These are phyloP conservation scores for Meiosimyza platycephala DNA, from an alignment of 2,888 invertebrate species.

Conservation along the genomic window DNA sequence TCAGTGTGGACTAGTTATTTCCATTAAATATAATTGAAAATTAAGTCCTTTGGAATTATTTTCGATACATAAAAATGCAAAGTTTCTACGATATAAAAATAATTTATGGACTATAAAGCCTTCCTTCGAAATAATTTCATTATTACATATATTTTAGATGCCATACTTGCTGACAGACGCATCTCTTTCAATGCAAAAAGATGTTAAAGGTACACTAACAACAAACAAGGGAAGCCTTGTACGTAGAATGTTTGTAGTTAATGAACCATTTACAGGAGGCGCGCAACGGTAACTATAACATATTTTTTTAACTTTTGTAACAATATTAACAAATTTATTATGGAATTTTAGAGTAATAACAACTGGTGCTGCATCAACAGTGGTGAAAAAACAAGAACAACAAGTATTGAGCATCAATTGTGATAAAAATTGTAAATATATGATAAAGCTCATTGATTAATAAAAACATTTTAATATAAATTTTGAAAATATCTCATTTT, in stretches of 20 bases:
- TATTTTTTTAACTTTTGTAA: not conserved
- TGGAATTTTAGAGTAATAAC: conserved; percentile 63
- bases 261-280: conserved; percentile 65
- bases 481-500: not conserved
- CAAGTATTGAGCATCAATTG: conserved; percentile 67
- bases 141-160: conserved; percentile 59
- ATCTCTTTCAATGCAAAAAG: conserved; percentile 67
- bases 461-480: conserved; percentile 19
- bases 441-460: not conserved
- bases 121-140: not conserved
- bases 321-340: conserved; percentile 18
- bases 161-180: conserved; percentile 67
- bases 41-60: too few species aligned
- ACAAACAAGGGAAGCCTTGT: conserved; percentile 66
- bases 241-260: conserved; percentile 67
- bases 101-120: not conserved
- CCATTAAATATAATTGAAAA: too few species aligned
- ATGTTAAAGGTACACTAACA: conserved; percentile 64
- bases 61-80: too few species aligned
- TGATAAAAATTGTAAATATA: conserved; percentile 68
- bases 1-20: too few species aligned
- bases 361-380: conserved; percentile 62
- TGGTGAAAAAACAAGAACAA: conserved; percentile 67
- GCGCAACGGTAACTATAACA: conserved; percentile 61
- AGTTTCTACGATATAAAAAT: too few species aligned